Evolutionary conservation across 2,888 invertebrate genomes (phyloP).

Genomic region (Coenonympha glycerion): DNA sequence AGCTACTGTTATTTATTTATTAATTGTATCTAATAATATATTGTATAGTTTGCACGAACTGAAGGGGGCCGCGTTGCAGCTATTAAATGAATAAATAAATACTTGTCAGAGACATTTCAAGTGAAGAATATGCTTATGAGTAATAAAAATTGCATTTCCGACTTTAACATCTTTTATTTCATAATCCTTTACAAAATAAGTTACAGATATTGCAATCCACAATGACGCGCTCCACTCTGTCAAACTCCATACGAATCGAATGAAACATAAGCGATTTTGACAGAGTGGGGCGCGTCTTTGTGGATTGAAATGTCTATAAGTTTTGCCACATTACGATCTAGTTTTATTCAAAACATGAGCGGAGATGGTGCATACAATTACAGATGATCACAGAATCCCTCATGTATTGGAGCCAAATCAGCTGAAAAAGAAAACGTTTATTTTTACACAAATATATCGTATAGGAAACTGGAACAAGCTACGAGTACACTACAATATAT

Average conservation of each 20-base stretch:
- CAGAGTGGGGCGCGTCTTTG: too few species aligned
- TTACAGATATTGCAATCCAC: too few species aligned
- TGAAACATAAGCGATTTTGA: too few species aligned
- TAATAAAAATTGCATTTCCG: slow-evolving; percentile 68
- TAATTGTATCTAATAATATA: too few species aligned
- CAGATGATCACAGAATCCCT: neutral
- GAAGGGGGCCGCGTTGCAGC: neutral
- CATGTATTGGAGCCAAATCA: neutral
- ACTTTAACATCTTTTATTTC: slow-evolving; percentile 31
- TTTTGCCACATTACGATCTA: too few species aligned
- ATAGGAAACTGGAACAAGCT: too few species aligned
- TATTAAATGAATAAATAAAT: neutral
- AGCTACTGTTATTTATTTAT: too few species aligned
- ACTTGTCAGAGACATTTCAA: slow-evolving; percentile 48
- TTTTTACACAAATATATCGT: neutral
- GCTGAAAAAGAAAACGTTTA: neutral
- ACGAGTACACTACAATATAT: too few species aligned
- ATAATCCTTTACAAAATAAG: neutral
- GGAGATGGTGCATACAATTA: neutral
- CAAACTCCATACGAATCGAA: too few species aligned
- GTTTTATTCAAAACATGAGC: neutral
- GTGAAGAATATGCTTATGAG: slow-evolving; percentile 62
- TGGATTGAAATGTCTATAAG: too few species aligned
- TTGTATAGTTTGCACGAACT: neutral
- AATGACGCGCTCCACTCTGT: too few species aligned